A percentile compares a stretch with the other conserved stretches of the same genome.
Evolutionary conservation across 2,888 invertebrate genomes (phyloP).

Genomic region (Pristionchus arcanus): DNA sequence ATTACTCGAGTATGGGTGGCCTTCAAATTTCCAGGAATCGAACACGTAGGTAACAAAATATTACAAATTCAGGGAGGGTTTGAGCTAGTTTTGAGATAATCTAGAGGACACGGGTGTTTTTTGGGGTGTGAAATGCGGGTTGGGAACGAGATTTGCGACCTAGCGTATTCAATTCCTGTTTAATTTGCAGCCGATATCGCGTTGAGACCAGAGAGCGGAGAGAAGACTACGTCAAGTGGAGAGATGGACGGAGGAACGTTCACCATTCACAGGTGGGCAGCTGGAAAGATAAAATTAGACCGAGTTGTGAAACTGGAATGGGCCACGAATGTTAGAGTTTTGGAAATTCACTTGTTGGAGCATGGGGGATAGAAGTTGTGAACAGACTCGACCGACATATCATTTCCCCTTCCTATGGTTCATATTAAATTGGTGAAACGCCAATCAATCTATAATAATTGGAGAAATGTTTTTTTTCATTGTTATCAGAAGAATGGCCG

Average conservation of each 20-base stretch:
- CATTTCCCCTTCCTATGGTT: too few species aligned
- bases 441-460: too few species aligned
- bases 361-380: too few species aligned
- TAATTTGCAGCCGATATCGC: constrained; percentile 48
- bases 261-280: constrained; percentile 46
- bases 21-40: neutral
- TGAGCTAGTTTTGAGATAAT: neutral
- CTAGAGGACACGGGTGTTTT: too few species aligned
- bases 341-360: too few species aligned
- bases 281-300: neutral
- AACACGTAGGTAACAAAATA: neutral
- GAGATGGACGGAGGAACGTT: constrained; percentile 22
- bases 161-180: neutral
- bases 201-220: constrained; percentile 49
- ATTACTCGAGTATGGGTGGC: constrained; percentile 16
- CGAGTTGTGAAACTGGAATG: neutral
- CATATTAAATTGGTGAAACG: too few species aligned
- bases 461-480: neutral
- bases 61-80: neutral
- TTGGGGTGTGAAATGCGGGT: neutral
- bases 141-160: neutral
- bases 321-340: neutral
- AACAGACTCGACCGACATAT: too few species aligned
- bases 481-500: neutral
- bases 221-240: neutral